A percentile compares a stretch with the other conserved stretches of the same genome.
Conservation (phyloP, 2,797 vertebrate genomes). For the Sebastes paucispinis region DNA sequence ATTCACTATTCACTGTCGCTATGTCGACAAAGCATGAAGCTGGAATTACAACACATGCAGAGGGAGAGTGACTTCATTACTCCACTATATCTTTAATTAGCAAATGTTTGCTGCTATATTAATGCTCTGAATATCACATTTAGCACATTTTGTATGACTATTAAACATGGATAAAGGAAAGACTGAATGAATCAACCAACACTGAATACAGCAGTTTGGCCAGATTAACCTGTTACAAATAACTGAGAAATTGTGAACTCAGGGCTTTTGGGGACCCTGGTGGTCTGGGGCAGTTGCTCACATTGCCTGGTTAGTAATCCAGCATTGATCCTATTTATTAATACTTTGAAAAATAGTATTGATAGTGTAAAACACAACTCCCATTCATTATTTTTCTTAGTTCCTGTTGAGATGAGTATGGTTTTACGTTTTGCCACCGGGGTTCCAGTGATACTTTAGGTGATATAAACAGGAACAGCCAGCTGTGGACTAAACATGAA, state of each 20-base stretch:
- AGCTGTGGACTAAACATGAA: neutral
- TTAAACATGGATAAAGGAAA: neutral
- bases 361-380: neutral
- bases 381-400: neutral
- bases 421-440: neutral
- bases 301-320: neutral
- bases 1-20: no score
- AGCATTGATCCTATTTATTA: neutral
- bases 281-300: neutral
- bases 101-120: no score
- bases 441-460: neutral
- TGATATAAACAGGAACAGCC: neutral
- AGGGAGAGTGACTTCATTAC: no score
- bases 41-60: no score
- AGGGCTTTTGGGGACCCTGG: neutral
- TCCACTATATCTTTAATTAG: no score
- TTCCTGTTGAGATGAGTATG: neutral
- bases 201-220: neutral
- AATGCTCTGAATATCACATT: no score
- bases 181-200: neutral
- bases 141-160: no score
- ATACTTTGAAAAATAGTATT: neutral
- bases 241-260: neutral
- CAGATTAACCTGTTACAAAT: neutral
- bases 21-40: no score